Percentiles rank a stretch among this genome's conserved stretches.
phyloP scores from a whole-genome alignment of 2,797 vertebrate species.

The Gymnopithys bicolor region DNA sequence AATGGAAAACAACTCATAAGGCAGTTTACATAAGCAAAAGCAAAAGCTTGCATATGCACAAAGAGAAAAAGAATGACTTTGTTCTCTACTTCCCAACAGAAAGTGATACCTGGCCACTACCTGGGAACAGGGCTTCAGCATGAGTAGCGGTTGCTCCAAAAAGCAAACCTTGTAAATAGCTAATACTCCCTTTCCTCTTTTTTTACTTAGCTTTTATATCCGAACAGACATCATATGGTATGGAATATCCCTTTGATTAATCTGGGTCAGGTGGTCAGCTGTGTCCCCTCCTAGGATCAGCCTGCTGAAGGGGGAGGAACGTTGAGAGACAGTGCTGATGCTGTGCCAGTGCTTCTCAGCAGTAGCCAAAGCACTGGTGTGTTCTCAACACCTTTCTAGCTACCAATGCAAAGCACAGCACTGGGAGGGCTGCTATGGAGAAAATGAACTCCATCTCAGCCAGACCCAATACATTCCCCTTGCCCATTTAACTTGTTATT shows the following conservation, averaged over 20 bases:
- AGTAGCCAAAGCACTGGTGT: neutral
- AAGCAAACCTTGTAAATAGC: neutral
- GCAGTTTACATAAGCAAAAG: neutral
- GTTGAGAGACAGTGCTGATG: neutral
- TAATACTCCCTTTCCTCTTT: neutral
- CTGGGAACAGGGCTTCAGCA: neutral
- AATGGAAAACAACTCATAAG: neutral
- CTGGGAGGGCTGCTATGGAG: neutral
- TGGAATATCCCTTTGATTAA: neutral
- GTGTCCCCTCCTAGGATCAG: neutral
- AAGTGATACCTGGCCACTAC: neutral
- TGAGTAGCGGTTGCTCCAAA: neutral
- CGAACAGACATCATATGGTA: neutral
- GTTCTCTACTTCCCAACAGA: neutral
- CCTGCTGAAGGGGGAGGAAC: too few relatives aligned
- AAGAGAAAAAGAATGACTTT: neutral
- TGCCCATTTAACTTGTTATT: neutral
- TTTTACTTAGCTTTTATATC: neutral
- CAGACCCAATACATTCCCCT: neutral
- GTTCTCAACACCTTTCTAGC: neutral
- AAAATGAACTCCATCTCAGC: neutral
- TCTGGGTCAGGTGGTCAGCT: neutral
- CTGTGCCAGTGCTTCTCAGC: neutral
- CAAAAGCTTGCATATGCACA: neutral
- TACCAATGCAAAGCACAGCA: neutral